phyloP scores from a whole-genome alignment of 2,888 invertebrate genomes.

The Ectemnius continuus region DNA sequence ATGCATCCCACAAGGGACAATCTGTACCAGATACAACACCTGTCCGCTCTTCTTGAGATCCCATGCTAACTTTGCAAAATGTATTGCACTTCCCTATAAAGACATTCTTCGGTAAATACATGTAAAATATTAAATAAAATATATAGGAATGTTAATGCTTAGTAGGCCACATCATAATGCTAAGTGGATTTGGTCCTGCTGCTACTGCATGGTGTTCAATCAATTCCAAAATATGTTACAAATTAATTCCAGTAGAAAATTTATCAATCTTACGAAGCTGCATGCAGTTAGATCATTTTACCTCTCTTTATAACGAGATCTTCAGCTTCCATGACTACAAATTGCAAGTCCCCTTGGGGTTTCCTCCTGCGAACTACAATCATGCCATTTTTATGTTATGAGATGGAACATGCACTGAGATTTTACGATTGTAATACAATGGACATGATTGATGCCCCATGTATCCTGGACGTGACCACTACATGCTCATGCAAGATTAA shows the following conservation, averaged over 20 bases:
- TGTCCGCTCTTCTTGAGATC: conserved; percentile 85
- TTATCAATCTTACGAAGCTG: not conserved
- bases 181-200: not conserved
- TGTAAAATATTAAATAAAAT: not conserved
- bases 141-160: not conserved
- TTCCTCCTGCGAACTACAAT: conserved; percentile 77
- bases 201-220: not conserved
- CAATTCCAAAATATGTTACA: not conserved
- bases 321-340: conserved; percentile 77
- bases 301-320: conserved; percentile 70
- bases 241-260: not conserved
- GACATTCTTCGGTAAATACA: too few species aligned
- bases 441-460: not conserved
- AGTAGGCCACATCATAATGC: not conserved
- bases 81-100: conserved; percentile 83
- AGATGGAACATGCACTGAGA: conserved; percentile 51
- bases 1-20: conserved; percentile 85
- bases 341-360: conserved; percentile 74
- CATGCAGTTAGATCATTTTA: conserved; percentile 54
- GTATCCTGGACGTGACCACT: not conserved
- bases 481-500: not conserved
- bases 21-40: conserved; percentile 81
- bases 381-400: conserved; percentile 68
- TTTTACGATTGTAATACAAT: conserved; percentile 1
- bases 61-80: conserved; percentile 87